phyloP scores from a whole-genome alignment of 2,113 vertebrate genomes.

The Aldabrachelys gigantea region DNA sequence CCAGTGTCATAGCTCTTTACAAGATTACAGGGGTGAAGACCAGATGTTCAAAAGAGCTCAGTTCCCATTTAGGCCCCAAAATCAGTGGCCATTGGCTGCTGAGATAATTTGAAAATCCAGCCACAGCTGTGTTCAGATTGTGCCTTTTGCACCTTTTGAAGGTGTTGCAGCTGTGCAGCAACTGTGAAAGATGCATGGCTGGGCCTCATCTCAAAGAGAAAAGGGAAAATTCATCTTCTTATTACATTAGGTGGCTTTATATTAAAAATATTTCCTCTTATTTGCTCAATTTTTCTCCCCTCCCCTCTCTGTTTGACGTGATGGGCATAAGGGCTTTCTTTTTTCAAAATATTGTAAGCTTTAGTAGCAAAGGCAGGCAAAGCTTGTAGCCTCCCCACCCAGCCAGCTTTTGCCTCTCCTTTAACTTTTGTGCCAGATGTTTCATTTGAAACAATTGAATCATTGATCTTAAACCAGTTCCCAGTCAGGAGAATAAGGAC shows the following conservation, averaged over 20 bases:
- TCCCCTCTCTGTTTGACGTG: neutral
- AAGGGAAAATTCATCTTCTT: conserved; percentile 22
- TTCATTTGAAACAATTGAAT: conserved; percentile 21
- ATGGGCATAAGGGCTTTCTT: neutral
- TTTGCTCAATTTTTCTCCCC: neutral
- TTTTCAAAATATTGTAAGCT: conserved; percentile 29
- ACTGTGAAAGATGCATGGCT: conserved; percentile 36
- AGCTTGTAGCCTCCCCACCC: neutral
- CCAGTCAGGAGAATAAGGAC: neutral
- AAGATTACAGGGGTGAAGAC: neutral
- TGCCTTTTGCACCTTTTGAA: conserved; percentile 12
- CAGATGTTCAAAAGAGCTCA: neutral
- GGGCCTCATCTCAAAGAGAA: conserved; percentile 3
- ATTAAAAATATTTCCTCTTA: neutral
- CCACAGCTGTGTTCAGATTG: neutral
- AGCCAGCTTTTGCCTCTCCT: conserved; percentile 40
- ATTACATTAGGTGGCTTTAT: conserved; percentile 3
- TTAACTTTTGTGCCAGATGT: conserved; percentile 35
- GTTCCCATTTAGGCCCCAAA: neutral
- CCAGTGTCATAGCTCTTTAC: neutral
- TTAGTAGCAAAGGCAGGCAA: conserved; percentile 34
- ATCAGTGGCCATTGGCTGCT: neutral
- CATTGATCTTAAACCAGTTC: conserved; percentile 26
- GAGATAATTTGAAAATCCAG: conserved; percentile 15
- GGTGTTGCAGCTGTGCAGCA: conserved; percentile 24